Conservation (phyloP, 2,888 invertebrate genomes). For the Drymonia ruficornis region DNA sequence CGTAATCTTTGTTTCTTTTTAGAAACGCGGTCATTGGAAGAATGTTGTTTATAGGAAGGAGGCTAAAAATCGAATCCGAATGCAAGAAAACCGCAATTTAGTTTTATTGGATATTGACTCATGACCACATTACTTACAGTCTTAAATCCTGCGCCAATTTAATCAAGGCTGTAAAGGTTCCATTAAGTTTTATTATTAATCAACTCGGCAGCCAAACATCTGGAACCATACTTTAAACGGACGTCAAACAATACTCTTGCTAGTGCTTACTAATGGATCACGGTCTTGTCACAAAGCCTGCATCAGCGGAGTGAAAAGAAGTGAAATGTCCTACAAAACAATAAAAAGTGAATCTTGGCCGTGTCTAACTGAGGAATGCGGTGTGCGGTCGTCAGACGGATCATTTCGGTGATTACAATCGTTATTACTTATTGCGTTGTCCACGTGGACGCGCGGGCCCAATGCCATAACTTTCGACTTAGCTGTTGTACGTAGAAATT, state of each 20-base stretch:
- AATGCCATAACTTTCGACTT: conserved; percentile 3
- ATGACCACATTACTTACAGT: too few relatives aligned
- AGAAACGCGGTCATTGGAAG: neutral
- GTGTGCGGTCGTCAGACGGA: conserved; percentile 50
- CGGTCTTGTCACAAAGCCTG: conserved; percentile 2
- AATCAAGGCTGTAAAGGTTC: too few relatives aligned
- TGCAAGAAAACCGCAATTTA: too few relatives aligned
- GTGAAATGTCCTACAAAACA: conserved; percentile 39
- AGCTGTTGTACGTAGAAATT: conserved; percentile 3
- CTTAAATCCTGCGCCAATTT: too few relatives aligned
- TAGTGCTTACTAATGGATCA: neutral
- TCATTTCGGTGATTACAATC: conserved; percentile 65
- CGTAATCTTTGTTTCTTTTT: conserved; percentile 29
- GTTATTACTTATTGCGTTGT: conserved; percentile 42
- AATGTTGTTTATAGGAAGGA: too few relatives aligned
- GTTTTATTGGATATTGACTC: too few relatives aligned
- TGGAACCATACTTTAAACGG: too few relatives aligned
- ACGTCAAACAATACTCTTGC: too few relatives aligned
- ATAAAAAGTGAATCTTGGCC: conserved; percentile 50
- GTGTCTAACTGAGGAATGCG: conserved; percentile 61
- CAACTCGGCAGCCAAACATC: too few relatives aligned
- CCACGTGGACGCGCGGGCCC: conserved; percentile 3
- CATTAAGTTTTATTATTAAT: too few relatives aligned
- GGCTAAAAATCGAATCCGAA: neutral
- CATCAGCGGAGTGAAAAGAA: conserved; percentile 22